phyloP scores from a whole-genome alignment of 2,888 invertebrate genomes.

The Drosophila cognata region DNA sequence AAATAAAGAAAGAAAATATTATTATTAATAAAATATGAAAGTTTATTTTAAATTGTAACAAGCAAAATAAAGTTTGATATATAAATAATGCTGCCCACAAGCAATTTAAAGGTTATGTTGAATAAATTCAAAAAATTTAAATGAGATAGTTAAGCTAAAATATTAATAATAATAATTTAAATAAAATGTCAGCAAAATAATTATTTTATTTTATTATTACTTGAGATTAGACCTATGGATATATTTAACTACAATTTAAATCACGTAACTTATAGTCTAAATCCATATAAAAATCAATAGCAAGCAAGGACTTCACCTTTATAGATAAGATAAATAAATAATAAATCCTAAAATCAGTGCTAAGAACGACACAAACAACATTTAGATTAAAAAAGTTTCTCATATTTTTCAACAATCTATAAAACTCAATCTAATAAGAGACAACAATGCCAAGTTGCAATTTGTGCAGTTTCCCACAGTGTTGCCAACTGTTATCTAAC shows the following conservation, averaged over 20 bases:
- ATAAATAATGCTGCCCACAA: background rate
- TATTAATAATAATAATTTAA: background rate
- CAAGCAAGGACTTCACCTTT: background rate
- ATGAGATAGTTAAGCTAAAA: background rate
- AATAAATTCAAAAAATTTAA: background rate
- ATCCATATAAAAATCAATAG: background rate
- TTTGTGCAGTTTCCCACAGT: slow-evolving; percentile 21
- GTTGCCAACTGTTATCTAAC: slow-evolving; percentile 10
- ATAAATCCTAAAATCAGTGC: background rate
- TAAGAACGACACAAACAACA: background rate
- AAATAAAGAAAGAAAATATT: too few relatives aligned
- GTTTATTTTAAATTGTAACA: background rate
- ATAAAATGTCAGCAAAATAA: background rate
- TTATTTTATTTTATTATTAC: background rate
- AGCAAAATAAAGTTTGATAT: background rate
- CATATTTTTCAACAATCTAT: background rate
- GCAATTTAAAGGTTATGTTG: background rate
- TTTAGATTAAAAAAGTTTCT: background rate
- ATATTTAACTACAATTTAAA: background rate
- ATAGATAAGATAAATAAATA: background rate
- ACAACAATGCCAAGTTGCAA: background rate
- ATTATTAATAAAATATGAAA: too few relatives aligned
- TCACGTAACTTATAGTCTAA: background rate
- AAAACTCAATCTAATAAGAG: background rate
- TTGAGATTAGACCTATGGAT: too few relatives aligned